These are phyloP conservation scores for Stegodyphus mimosarum DNA, from an alignment of 1,140 invertebrate genomes.

Conservation along the genomic window DNA sequence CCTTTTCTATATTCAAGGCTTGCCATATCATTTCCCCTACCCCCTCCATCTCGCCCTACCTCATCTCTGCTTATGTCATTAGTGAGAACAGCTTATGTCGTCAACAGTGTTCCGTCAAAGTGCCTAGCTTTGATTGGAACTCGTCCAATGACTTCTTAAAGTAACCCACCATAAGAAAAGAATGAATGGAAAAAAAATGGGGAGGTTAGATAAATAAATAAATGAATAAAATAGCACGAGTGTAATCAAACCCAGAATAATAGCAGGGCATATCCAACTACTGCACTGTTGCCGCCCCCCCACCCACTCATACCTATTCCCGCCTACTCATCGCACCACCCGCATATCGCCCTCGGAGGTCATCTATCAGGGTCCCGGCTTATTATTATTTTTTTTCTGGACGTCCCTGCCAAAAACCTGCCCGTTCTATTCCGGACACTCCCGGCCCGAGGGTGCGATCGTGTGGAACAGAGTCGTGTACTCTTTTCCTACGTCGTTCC, in stretches of 20 bases:
- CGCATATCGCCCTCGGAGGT: conserved; percentile 44
- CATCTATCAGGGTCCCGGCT: conserved; percentile 25
- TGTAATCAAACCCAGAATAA: conserved; percentile 48
- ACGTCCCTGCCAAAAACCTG: too few relatives aligned
- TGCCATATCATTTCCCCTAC: too few relatives aligned
- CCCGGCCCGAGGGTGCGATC: conserved; percentile 34
- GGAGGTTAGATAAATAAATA: too few relatives aligned
- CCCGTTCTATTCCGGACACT: neutral
- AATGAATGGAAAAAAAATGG: too few relatives aligned
- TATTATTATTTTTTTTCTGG: conserved; percentile 16
- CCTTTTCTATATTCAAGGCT: too few relatives aligned
- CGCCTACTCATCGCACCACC: conserved; percentile 48
- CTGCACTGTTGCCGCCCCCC: conserved; percentile 2
- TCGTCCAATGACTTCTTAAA: too few relatives aligned
- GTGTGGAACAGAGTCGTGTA: conserved; percentile 7
- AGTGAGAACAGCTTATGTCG: too few relatives aligned
- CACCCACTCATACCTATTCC: neutral
- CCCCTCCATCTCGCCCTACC: too few relatives aligned
- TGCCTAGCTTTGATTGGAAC: too few relatives aligned
- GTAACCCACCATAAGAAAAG: too few relatives aligned
- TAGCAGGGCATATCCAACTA: conserved; percentile 6
- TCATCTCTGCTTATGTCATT: too few relatives aligned
- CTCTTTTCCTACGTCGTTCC: conserved; percentile 2
- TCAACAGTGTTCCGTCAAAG: too few relatives aligned
- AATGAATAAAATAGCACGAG: neutral